Evolutionary conservation across 1,140 invertebrate species (phyloP), one percentile per base, ranked within the genome.

Genomic region (Bathynomus jamesi): DNA sequence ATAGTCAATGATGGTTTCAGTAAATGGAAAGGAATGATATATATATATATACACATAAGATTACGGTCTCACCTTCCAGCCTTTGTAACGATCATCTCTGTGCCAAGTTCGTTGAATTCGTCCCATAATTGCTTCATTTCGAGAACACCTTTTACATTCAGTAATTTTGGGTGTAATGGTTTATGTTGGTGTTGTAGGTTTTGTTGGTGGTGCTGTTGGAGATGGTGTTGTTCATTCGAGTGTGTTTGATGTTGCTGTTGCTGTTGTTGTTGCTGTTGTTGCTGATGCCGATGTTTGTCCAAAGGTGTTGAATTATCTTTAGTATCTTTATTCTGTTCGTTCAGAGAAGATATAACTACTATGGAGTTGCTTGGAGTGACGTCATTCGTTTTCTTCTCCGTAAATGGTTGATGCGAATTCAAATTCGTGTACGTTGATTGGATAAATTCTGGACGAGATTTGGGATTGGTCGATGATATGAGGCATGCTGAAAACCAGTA

Each of bases 21-120:
- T n/a, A n/a, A n/a, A 53, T 53, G 11, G 46, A 53, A 53, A 53
- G 11, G 11, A n/a, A 53, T 53, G 46, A 67, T 67, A 67, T 32
- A 32, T 32, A 67, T 25, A 32, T 32, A 32, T 28, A 68, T 32
- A 53, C 27, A 68, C 17, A 46, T 60, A 46, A 11, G 21, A 17
- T 11, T 46, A 27, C 17, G 21, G 21, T 7, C 80, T 78, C 77
- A 85, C 85, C 85, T 80, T 73, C 85, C 84, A 28, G 85, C 84
- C 78, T 86, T 86, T 21, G 85, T 86, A 24, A 86, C 85, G 65
- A 86, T 86, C 85, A 86, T 86, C 78, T 86, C 85, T 7, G 85
- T 85, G 28, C 84, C 84, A 11, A 85, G 79, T 78, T 83, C 81
- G 75, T 86, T 81, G 78, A 86, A 86, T 75, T 86, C 83, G 69